These are phyloP conservation scores for Dendrolimus houi DNA, from an alignment of 2,888 invertebrate species.

Conservation along the genomic window DNA sequence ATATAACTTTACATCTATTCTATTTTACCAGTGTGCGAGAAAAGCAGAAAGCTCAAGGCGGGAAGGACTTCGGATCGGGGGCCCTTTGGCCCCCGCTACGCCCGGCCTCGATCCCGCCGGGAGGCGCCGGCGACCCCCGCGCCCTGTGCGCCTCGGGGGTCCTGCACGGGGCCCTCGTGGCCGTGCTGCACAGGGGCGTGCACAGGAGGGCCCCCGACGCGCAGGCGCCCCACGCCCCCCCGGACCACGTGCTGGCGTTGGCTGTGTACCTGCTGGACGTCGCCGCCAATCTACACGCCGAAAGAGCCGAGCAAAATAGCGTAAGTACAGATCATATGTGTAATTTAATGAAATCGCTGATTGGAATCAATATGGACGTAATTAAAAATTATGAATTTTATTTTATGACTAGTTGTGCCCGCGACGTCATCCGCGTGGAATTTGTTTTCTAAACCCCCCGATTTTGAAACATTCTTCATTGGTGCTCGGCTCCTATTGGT, in stretches of 20 bases:
- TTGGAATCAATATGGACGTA: too few species aligned
- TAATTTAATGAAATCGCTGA: too few species aligned
- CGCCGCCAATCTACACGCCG: conserved; percentile 76
- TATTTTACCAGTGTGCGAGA: conserved; percentile 38
- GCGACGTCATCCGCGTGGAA: too few species aligned
- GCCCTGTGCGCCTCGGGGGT: conserved; percentile 54
- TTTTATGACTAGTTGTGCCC: too few species aligned
- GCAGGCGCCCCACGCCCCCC: conserved; percentile 68
- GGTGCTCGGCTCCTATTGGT: too few species aligned
- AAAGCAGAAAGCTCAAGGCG: conserved; percentile 40
- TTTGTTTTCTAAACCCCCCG: too few species aligned
- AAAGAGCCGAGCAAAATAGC: conserved; percentile 17
- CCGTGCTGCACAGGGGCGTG: conserved; percentile 91
- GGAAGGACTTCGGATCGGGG: conserved; percentile 12
- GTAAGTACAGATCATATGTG: too few species aligned
- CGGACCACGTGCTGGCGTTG: conserved; percentile 92
- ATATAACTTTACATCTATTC: background rate
- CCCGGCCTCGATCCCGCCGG: conserved; percentile 8
- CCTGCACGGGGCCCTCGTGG: conserved; percentile 80
- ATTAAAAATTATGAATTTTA: too few species aligned
- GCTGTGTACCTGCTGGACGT: conserved; percentile 92
- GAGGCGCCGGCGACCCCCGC: conserved; percentile 53
- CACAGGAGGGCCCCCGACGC: conserved; percentile 81
- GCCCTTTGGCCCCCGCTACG: conserved; percentile 65
- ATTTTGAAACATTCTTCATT: too few species aligned